Conservation (phyloP, 2,113 vertebrate genomes). For the Callithrix jacchus region DNA sequence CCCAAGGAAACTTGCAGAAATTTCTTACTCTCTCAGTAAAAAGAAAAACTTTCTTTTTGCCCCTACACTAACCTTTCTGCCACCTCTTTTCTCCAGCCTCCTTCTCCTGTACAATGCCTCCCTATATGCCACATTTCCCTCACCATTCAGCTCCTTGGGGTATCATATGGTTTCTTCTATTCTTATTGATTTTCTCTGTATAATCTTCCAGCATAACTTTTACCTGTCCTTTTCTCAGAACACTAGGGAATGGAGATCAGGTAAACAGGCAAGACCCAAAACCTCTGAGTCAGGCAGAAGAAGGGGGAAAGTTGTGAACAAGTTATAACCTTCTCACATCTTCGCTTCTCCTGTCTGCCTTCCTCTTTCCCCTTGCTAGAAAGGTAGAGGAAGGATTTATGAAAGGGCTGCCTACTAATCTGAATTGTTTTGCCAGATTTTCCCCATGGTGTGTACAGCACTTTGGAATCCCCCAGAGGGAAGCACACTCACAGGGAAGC, state of each 20-base stretch:
- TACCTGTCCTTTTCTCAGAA: neutral
- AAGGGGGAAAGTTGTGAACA: neutral
- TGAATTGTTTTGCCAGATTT: neutral
- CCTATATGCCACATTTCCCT: neutral
- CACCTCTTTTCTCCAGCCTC: neutral
- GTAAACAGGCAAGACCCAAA: neutral
- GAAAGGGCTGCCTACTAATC: neutral
- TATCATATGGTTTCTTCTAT: neutral
- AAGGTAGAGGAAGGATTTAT: neutral
- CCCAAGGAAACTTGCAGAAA: neutral
- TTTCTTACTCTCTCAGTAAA: neutral
- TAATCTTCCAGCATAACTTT: neutral
- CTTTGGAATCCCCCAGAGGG: neutral
- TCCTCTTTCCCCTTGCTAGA: neutral
- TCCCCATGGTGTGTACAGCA: neutral
- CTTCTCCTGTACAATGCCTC: neutral
- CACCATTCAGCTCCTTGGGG: neutral
- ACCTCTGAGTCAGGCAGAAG: neutral
- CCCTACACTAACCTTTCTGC: neutral
- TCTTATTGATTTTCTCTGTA: slow-evolving; percentile 15
- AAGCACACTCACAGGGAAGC: neutral
- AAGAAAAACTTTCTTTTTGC: neutral
- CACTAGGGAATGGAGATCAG: neutral
- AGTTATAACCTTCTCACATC: neutral
- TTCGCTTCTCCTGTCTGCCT: neutral